Evolutionary conservation across 37 sponge, comb jelly and placozoan species (phyloP).

Genomic region (Lycopodina hypogea): DNA sequence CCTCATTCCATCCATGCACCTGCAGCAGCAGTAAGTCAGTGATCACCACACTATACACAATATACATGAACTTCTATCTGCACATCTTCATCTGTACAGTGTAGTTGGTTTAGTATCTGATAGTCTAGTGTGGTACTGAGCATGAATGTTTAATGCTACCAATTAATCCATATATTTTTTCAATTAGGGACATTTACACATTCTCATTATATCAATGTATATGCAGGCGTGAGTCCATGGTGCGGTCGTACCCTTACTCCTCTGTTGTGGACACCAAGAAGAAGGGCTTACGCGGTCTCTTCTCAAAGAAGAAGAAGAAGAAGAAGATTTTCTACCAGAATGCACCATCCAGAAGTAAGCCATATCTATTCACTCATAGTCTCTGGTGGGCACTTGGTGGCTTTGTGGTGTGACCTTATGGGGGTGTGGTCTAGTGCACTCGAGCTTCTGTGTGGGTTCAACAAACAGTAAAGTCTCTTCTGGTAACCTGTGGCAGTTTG

Average conservation of each 20-base stretch:
- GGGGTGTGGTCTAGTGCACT: too few relatives aligned
- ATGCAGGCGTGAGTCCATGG: slow-evolving; percentile 43
- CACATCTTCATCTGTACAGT: not conserved
- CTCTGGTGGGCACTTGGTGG: too few relatives aligned
- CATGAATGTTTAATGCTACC: too few relatives aligned
- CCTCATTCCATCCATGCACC: slow-evolving; percentile 75
- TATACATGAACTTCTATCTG: not conserved
- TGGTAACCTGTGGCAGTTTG: too few relatives aligned
- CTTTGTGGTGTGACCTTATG: too few relatives aligned
- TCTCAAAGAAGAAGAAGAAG: slow-evolving; percentile 77
- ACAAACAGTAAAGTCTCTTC: too few relatives aligned
- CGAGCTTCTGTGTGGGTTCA: too few relatives aligned
- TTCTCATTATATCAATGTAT: too few relatives aligned
- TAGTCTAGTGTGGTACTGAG: too few relatives aligned
- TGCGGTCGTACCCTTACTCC: slow-evolving; percentile 21
- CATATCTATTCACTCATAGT: too few relatives aligned
- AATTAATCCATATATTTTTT: too few relatives aligned
- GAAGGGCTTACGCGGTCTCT: slow-evolving; percentile 43
- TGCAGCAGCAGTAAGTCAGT: slow-evolving; percentile 67
- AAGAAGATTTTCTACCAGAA: slow-evolving; percentile 60
- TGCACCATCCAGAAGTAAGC: slow-evolving; percentile 34
- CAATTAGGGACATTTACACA: too few relatives aligned
- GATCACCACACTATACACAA: not conserved
- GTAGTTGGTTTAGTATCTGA: not conserved
- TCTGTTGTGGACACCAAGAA: slow-evolving; percentile 18